Evolutionary conservation across 2,888 invertebrate species (phyloP), one percentile per base, ranked within the genome.

Genomic region (Dolomedes plantarius): DNA sequence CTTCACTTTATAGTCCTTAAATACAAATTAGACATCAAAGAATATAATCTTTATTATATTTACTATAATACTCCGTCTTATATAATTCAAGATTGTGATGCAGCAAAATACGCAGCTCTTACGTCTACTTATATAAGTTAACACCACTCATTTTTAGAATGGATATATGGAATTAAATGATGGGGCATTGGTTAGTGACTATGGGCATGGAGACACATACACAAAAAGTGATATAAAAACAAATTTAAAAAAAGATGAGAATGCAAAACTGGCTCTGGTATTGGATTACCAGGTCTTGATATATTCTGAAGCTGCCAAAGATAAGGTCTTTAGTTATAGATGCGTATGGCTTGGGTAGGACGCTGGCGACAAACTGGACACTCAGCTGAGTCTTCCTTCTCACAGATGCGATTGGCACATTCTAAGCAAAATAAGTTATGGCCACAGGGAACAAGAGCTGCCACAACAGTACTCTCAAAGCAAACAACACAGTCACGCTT

Each of bases 371-470:
- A 98, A 68, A 96, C 95, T 67, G 97, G 97, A 93, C 97, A 97
- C 88, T 94, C 93, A 11, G 41, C 6, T 5, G 89, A 86, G 28
- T 92, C 93, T 0, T 90, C 89, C 76, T 90, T 90, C 89, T 94
- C 93, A 91, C 94, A 94, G 76, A 94, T 92, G 88, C 94, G 93
- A 90, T 94, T 94, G 88, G 97, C 97, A 93, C 97, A 97, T 91
- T 97, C 97, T 94, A 96, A 93, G 93, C 97, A 97, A 94, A 97
- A 97, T 92, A 96, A 94, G 92, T 97, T 97, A 93, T 98, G 97
- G 87, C 97, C 97, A 93, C 97, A 98, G 88, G 97, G 97, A 89
- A 98, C 96, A 89, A 98, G 93, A 83, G 97, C 97, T 81, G 97
- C 96, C 88, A 96, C 96, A 85, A 97, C 95, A 91, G 96, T 96